Conservation (phyloP, 2,113 vertebrate species). For the Orientallactaga bullata region DNA sequence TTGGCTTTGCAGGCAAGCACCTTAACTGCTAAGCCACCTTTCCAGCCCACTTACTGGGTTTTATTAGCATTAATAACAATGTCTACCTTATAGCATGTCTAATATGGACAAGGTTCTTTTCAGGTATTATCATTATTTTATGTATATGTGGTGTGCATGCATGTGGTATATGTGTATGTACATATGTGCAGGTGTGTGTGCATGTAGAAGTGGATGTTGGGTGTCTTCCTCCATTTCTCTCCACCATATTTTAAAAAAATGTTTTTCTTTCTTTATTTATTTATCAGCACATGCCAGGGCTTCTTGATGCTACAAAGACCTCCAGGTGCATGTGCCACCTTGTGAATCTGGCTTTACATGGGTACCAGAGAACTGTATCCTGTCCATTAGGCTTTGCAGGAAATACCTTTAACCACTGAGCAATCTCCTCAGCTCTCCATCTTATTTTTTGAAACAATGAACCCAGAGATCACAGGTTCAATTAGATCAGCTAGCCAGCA, state of each 20-base stretch:
- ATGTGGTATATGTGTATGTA: neutral
- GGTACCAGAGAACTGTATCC: no score
- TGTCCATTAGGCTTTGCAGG: no score
- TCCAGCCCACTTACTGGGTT: neutral
- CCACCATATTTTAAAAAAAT: neutral
- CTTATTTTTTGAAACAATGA: neutral
- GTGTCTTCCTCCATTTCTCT: neutral
- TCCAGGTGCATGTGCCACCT: no score
- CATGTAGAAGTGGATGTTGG: neutral
- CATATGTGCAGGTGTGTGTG: neutral
- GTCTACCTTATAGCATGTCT: neutral
- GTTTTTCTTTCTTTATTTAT: no score
- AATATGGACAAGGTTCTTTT: neutral
- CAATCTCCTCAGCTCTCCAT: neutral
- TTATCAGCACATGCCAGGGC: no score
- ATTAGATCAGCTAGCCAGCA: neutral
- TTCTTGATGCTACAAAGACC: no score
- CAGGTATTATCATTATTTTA: neutral
- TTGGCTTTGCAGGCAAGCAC: no score
- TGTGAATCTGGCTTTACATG: no score
- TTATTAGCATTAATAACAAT: conserved; percentile 22
- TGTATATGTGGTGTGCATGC: neutral
- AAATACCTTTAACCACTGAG: no score
- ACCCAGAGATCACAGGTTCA: neutral
- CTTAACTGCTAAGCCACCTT: no score